Conservation (phyloP, 2,113 vertebrate genomes). For the Protobothrops flavoviridis region DNA sequence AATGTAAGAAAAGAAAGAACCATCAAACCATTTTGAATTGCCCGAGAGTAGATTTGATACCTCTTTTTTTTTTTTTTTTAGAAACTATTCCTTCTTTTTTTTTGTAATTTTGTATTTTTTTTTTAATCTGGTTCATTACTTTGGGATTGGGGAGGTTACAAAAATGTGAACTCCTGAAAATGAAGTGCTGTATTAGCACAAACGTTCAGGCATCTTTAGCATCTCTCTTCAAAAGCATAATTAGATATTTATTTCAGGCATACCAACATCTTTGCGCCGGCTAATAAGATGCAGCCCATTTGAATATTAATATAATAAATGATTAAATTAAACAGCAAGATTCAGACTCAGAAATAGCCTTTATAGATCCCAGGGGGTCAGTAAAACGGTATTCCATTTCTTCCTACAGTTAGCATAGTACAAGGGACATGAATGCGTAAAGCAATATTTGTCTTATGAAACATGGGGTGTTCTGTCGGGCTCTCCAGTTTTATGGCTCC, state of each 20-base stretch:
- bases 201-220: constrained; percentile 79
- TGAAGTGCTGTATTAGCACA: constrained; percentile 79
- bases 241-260: constrained; percentile 85
- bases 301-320: constrained; percentile 90
- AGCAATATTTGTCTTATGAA: constrained; percentile 82
- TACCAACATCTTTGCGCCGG: constrained; percentile 83
- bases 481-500: constrained; percentile 77
- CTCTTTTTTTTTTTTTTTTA: constrained; percentile 51
- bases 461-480: constrained; percentile 78
- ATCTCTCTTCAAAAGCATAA: constrained; percentile 82
- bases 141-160: constrained; percentile 62
- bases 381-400: constrained; percentile 80
- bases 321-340: constrained; percentile 89
- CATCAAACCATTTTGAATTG: constrained; percentile 43
- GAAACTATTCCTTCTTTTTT: neutral
- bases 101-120: constrained; percentile 64
- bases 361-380: constrained; percentile 83
- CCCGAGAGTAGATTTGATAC: constrained; percentile 59
- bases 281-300: constrained; percentile 86
- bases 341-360: constrained; percentile 87
- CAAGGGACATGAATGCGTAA: constrained; percentile 75
- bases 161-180: constrained; percentile 60
- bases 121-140: constrained; percentile 75
- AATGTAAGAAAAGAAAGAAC: constrained; percentile 10
- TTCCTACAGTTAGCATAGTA: constrained; percentile 80